Evolutionary conservation across 2,113 vertebrate genomes (phyloP).

Genomic region (Macrotus californicus): DNA sequence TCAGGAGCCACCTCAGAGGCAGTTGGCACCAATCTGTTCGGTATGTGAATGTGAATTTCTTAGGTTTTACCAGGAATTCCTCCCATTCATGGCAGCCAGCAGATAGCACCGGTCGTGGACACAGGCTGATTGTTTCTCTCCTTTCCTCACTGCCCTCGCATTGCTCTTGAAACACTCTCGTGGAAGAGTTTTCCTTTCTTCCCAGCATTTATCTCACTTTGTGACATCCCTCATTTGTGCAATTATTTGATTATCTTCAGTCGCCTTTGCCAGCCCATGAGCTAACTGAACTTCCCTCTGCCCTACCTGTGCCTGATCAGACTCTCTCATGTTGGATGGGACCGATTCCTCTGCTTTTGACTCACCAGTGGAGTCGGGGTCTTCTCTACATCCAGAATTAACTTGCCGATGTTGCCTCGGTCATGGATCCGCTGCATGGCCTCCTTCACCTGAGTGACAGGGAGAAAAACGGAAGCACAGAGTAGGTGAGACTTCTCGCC

Average conservation of each 20-base stretch:
- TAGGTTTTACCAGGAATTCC: background rate
- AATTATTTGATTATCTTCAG: fast-evolving
- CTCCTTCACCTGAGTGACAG: constrained; percentile 91
- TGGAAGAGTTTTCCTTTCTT: background rate
- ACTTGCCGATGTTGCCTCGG: constrained; percentile 97
- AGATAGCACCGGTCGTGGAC: background rate
- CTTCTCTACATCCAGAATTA: constrained; percentile 97
- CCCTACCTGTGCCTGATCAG: background rate
- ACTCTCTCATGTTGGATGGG: background rate
- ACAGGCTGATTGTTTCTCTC: background rate
- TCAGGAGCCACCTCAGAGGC: background rate
- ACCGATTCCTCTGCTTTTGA: background rate
- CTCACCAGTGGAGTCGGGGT: constrained; percentile 95
- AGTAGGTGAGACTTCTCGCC: background rate
- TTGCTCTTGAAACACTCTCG: background rate
- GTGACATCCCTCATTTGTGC: background rate
- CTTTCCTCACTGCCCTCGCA: background rate
- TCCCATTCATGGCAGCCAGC: background rate
- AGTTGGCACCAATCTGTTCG: background rate
- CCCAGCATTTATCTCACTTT: background rate
- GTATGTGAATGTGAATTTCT: background rate
- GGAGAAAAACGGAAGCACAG: background rate
- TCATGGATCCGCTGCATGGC: constrained; percentile 99
- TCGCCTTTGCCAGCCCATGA: background rate
- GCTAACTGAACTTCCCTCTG: background rate